Evolutionary conservation across 2,797 vertebrate genomes (phyloP), one percentile per base, ranked within the genome.

Genomic region (Erithacus rubecula): DNA sequence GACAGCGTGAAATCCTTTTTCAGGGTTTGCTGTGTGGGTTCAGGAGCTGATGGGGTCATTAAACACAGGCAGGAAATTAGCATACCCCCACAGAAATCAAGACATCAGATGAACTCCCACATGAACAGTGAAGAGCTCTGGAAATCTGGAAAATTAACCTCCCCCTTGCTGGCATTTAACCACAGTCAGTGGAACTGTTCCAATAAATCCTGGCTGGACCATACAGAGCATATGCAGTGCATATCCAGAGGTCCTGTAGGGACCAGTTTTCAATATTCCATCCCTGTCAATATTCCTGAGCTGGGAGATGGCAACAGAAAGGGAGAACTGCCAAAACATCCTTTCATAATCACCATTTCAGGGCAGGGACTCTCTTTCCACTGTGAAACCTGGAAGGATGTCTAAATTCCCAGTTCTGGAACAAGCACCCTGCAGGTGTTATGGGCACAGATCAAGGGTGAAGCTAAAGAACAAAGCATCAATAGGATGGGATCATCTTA

Each of bases 211-310:
- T 10, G 5, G 4, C 15, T 68, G 52, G 37, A 22, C 46, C 20
- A 47, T 13, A 8, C 1, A 0, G 0, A 63, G 6, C n/a, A 41
- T 3, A n/a, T 11, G 11, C 21, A 62, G 5, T 3, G 4, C 10
- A 29, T 3, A 52, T 11, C n/a, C 39, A 32, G 17, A 56, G 32
- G 41, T 17, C 10, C 22, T 39, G 2, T 5, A 68, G 27, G 27
- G 29, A 43, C 4, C 17, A 12, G 27, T 6, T 13, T 56, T 32
- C 30, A 47, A 11, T 41, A 62, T 70, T 36, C 30, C 49, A 30
- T 47, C 23, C 8, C 56, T 46, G 21, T 12, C 39, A 58, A 23
- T 34, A n/a, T 72, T 83, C 12, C 49, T 78, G 79, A 80, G 24
- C 30, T 60, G 12, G 36, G 44, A 78, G 34, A 56, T 29, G 23